Base-by-base conservation (phyloP, 2,797 vertebrate species). In the Delichon dasypus region DNA sequence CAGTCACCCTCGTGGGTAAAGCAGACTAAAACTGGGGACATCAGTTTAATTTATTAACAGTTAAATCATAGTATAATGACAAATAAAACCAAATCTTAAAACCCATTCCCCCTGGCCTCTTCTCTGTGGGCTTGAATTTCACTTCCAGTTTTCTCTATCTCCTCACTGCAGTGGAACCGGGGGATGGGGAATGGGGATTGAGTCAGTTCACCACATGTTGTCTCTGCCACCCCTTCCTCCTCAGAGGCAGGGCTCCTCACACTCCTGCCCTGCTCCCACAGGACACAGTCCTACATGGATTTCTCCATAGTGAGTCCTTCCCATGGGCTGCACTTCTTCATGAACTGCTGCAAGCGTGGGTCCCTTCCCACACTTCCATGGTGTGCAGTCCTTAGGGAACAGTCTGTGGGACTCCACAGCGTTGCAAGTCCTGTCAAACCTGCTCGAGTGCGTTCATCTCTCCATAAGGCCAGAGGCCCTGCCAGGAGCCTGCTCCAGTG, bases 141-240 rank as follows among this genome's bases (percentile, higher is more conserved):
- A 60, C 22, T 36, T 47, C 22, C 20, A 48, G 4, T 42, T 67
- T 77, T 55, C 34, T 54, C 34, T 13, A 11, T 15, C 27, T 48
- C 34, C 32, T n/a, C 13, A 10, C 16, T 4, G 0, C 27, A 13
- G 7, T 18, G 32, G 53, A 60, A 48, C 16, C 16, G 2, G 5
- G 9, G 7, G 21, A 42, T 23, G 12, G 8, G 13, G 19, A 60
- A 78, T 7, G 5, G 20, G 27, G 22, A 23, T 3, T 18, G 23
- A 9, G 10, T 55, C 23, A 55, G 42, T 29, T 60, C 40, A 42
- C 23, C 9, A 17, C 34, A 36, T 2, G 2, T 4, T 53, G 20
- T 60, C n/a, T 60, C 53, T 73, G 45, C 20, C 22, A 23, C 30
- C 32, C 38, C 40, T 27, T 32, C 21, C 26, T 78, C 30, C 53